phyloP scores from a whole-genome alignment of 2,888 invertebrate genomes.

The Pycnomerus fuliginosus region DNA sequence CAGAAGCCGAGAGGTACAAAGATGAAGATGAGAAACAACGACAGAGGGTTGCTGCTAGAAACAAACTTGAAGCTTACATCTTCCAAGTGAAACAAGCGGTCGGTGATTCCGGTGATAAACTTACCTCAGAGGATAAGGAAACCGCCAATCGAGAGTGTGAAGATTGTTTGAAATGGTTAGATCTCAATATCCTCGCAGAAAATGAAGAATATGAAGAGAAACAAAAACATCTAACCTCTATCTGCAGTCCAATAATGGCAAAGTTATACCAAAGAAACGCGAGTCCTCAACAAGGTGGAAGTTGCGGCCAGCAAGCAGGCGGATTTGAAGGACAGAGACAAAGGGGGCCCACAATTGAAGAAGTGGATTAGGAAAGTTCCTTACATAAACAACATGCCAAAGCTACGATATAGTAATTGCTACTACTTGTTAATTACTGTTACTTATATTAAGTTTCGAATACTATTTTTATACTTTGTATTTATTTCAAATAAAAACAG shows the following conservation, averaged over 20 bases:
- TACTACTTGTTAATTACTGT: no score
- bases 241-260: constrained; percentile 60
- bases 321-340: no score
- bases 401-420: no score
- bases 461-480: no score
- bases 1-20: constrained; percentile 71
- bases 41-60: constrained; percentile 65
- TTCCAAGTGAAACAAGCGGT: constrained; percentile 67
- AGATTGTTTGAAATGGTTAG: constrained; percentile 64
- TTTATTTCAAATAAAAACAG: no score
- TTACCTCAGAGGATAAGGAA: constrained; percentile 64
- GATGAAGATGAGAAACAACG: constrained; percentile 71
- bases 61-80: constrained; percentile 68
- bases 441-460: no score
- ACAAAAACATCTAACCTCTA: constrained; percentile 52
- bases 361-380: constrained; percentile 40
- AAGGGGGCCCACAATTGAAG: constrained; percentile 35
- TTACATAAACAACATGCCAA: no score
- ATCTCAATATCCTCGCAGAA: constrained; percentile 64
- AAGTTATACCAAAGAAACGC: constrained; percentile 52
- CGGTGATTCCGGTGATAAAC: constrained; percentile 61
- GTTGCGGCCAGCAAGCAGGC: constrained; percentile 35
- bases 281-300: constrained; percentile 30
- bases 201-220: no score
- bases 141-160: constrained; percentile 57